phyloP scores from a whole-genome alignment of 2,113 vertebrate genomes.

The Motacilla tschutschensis region DNA sequence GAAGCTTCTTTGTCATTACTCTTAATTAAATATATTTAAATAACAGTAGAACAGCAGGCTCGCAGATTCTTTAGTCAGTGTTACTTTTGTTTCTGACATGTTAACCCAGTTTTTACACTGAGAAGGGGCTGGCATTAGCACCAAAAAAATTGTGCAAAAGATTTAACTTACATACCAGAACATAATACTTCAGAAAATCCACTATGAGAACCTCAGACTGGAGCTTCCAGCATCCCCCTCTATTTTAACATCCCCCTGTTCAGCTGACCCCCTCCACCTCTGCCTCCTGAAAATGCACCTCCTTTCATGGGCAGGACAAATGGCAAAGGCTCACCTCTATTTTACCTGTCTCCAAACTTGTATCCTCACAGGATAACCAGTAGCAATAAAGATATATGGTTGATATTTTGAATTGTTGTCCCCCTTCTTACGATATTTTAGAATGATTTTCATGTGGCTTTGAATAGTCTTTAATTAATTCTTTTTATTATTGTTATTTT shows the following conservation, averaged over 20 bases:
- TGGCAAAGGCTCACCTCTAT: not conserved
- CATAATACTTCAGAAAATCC: not conserved
- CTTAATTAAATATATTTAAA: constrained; percentile 58
- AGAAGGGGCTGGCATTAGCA: not conserved
- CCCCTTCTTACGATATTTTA: not conserved
- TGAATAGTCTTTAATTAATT: fast-evolving
- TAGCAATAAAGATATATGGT: not conserved
- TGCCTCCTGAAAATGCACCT: not conserved
- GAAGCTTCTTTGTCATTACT: constrained; percentile 42
- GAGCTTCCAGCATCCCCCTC: fast-evolving
- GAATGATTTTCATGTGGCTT: not conserved
- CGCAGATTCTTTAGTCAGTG: not conserved
- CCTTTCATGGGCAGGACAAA: not conserved
- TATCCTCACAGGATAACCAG: not conserved
- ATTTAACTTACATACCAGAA: not conserved
- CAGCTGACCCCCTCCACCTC: not conserved
- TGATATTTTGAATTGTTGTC: not conserved
- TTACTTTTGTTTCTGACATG: not conserved
- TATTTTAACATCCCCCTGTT: not conserved
- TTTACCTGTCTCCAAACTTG: not conserved
- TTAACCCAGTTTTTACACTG: not conserved
- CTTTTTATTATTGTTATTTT: not conserved
- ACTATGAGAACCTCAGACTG: not conserved
- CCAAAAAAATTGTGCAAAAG: not conserved
- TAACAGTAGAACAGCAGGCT: not conserved